Evolutionary conservation across 2,888 invertebrate genomes (phyloP), one percentile per base, ranked within the genome.

Genomic region (Ophion obscuratus): DNA sequence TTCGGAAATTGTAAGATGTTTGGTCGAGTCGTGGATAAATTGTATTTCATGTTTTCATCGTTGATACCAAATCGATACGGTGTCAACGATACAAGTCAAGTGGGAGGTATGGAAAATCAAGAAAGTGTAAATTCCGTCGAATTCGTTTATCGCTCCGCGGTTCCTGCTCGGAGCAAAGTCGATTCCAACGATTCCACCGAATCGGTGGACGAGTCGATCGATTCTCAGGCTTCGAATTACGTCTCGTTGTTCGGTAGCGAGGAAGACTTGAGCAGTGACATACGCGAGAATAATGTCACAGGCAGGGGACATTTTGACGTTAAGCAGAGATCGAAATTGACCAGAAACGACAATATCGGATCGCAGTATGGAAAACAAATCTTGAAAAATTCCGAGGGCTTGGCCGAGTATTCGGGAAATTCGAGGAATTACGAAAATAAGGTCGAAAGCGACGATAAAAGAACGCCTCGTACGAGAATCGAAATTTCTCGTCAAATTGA

Each of bases 271-370:
- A 53, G 10, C 6, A 66, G 70, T 20, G 77, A 74, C 9, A 67
- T 47, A 6, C 62, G 17, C 59, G 66, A 61, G 66, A 76, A 47
- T 27, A 68, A 85, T 10, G 44, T 59, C 47, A 53, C 17, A 4
- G 36, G 27, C 14, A 78, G 79, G 47, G 59, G 62, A 0, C 57
- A 74, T 36, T 83, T 76, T 11, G 79, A 87, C 62, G 66, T 88
- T 61, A 88, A 88, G 40, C 87, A 87, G 57, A 79, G 89, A 44
- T 89, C 89, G 36, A 89, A 88, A 85, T 87, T 89, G 27, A 89
- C 89, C n/a, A 88, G 85, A 73, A 88, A 88, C 77, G 83, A 87
- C 57, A 88, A 87, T 47, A 81, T 78, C 31, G 81, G 84, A 67
- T 36, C 83, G 62, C 74, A 78, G 44, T 57, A 74, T 59, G 82